Evolutionary conservation across 2,797 vertebrate genomes (phyloP).

Genomic region (Lepus townsendii): DNA sequence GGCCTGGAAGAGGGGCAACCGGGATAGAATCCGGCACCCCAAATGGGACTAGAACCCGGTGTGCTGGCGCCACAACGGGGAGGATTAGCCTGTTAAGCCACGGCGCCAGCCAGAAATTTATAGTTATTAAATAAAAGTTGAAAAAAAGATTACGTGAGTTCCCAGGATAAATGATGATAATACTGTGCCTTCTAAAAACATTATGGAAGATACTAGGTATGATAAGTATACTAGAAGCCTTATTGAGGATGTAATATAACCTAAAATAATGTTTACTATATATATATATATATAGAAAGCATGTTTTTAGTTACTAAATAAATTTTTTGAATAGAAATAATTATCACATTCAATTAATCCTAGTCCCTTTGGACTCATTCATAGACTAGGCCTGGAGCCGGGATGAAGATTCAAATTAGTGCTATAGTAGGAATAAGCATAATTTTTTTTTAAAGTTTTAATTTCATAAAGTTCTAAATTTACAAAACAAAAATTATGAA

Average conservation of each 20-base stretch:
- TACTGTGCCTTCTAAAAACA: constrained; percentile 80
- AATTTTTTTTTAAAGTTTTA: no score
- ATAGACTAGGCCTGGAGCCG: accelerated
- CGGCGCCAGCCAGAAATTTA: no score
- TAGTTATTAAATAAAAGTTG: no score
- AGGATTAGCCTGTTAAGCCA: no score
- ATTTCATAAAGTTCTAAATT: no score
- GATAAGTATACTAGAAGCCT: constrained; percentile 68
- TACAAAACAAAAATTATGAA: no score
- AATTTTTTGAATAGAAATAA: constrained; percentile 86
- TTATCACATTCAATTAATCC: constrained; percentile 83
- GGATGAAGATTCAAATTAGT: accelerated
- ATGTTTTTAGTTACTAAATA: constrained; percentile 68
- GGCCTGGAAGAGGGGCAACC: no score
- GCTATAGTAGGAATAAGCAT: accelerated
- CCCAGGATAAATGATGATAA: neutral
- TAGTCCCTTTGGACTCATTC: accelerated
- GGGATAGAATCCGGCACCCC: no score
- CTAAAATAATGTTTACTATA: neutral
- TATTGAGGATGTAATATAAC: constrained; percentile 25
- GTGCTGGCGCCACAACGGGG: no score
- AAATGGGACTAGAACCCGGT: no score
- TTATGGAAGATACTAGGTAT: constrained; percentile 62
- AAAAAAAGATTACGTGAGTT: neutral
- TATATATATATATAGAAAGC: constrained; percentile 24